Conservation (phyloP, 2,888 invertebrate species). For the Gnatocerus cornutus region DNA sequence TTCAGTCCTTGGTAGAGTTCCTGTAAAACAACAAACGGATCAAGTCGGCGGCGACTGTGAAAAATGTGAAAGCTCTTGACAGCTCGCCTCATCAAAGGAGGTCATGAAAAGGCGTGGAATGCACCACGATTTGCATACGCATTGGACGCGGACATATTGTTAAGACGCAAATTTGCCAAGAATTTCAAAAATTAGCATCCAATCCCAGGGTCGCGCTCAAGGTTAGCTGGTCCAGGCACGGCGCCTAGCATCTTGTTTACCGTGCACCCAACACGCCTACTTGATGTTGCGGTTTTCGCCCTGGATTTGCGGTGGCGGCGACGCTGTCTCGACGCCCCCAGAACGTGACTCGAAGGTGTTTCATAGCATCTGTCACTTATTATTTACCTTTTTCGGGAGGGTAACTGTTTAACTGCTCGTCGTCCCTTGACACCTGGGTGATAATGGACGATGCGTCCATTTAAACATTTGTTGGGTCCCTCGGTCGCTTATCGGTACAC, state of each 20-base stretch:
- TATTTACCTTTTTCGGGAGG: constrained; percentile 92
- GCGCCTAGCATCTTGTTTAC: constrained; percentile 63
- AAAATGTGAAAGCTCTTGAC: constrained; percentile 62
- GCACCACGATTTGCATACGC: constrained; percentile 59
- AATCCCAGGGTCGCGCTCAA: constrained; percentile 64
- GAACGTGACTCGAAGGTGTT: constrained; percentile 4
- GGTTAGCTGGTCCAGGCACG: constrained; percentile 63
- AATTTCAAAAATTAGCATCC: constrained; percentile 56
- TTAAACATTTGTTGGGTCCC: constrained; percentile 78
- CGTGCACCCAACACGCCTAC: constrained; percentile 67
- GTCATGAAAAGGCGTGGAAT: constrained; percentile 65
- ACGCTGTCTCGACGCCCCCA: neutral
- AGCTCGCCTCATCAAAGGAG: constrained; percentile 61
- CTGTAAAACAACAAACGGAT: constrained; percentile 48
- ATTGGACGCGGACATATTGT: constrained; percentile 41
- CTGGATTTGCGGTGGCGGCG: neutral
- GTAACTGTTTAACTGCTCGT: constrained; percentile 95
- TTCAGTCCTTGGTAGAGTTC: constrained; percentile 66
- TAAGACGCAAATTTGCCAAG: constrained; percentile 56
- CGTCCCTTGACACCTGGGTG: constrained; percentile 98
- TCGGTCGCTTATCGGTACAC: constrained; percentile 35
- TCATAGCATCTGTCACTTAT: constrained; percentile 60
- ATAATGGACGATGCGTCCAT: constrained; percentile 99
- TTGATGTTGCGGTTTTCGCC: constrained; percentile 51
- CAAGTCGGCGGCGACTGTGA: constrained; percentile 34